Percentiles rank a stretch among this genome's conserved stretches.
These are phyloP conservation scores for Protomyctophum bolini DNA, from an alignment of 2,113 vertebrate genomes.

Conservation along the genomic window DNA sequence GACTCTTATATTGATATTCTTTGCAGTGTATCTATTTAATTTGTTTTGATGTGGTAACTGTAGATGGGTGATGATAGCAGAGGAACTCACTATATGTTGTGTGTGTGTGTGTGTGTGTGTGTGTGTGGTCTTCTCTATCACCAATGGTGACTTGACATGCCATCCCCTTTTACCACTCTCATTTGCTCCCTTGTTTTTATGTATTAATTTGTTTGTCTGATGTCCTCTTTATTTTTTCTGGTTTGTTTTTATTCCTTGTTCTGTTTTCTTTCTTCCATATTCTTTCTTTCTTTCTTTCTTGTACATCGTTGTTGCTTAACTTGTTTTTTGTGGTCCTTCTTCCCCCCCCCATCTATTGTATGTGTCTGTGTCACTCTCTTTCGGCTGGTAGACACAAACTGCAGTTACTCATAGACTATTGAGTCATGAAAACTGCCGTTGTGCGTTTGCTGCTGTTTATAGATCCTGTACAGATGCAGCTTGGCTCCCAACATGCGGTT, in stretches of 20 bases:
- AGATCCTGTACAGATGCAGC: conserved; percentile 17
- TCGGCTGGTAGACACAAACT: conserved; percentile 34
- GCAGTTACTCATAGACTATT: conserved; percentile 54
- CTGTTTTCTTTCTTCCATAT: background rate
- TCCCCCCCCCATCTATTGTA: conserved; percentile 10
- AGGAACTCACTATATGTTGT: conserved; percentile 23
- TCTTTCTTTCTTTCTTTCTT: background rate
- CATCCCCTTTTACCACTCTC: background rate
- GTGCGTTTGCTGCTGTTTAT: conserved; percentile 33
- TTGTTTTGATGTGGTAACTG: conserved; percentile 4
- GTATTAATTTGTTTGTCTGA: background rate
- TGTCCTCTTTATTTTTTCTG: background rate
- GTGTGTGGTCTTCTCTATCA: conserved; percentile 4
- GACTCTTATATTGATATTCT: conserved; percentile 28
- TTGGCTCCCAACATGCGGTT: background rate
- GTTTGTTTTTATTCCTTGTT: background rate
- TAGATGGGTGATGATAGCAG: conserved; percentile 10
- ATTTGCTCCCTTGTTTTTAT: no score
- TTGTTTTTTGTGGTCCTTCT: background rate
- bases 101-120: no score
- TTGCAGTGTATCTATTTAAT: background rate
- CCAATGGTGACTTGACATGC: background rate
- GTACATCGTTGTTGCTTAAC: background rate
- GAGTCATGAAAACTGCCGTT: conserved; percentile 43
- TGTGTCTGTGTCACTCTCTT: background rate